Evolutionary conservation across 37 sponge, comb jelly and placozoan species (phyloP).

Genomic region (Spongilla lacustris): DNA sequence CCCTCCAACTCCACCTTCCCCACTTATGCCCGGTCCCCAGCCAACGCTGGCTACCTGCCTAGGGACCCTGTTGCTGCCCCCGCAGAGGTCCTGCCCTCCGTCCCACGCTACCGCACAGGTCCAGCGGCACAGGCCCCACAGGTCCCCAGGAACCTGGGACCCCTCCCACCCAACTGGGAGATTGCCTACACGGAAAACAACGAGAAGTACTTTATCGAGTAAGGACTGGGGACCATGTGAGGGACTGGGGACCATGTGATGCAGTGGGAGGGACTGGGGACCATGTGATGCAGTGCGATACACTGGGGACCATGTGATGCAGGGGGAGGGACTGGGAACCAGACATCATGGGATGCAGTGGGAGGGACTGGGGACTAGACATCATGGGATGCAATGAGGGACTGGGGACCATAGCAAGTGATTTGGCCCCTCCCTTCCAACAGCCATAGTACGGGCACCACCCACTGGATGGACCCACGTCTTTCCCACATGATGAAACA

Average conservation of each 20-base stretch:
- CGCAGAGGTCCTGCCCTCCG: background rate
- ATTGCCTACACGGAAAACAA: conserved; percentile 93
- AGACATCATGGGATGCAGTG: too few species aligned
- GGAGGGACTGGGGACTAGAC: too few species aligned
- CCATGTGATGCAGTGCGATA: too few species aligned
- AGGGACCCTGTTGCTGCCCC: too few species aligned
- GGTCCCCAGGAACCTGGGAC: conserved; percentile 75
- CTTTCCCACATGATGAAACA: conserved; percentile 76
- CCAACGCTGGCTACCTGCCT: conserved; percentile 43
- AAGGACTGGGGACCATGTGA: conserved; percentile 24
- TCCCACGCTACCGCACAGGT: background rate
- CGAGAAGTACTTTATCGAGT: conserved; percentile 98
- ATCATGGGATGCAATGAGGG: too few species aligned
- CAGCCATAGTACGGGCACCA: conserved; percentile 96
- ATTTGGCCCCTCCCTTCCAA: background rate
- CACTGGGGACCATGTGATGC: too few species aligned
- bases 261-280: too few species aligned
- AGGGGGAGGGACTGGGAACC: too few species aligned
- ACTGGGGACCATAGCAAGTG: too few species aligned
- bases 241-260: too few species aligned
- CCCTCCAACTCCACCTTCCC: conserved; percentile 30
- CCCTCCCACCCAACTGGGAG: conserved; percentile 96
- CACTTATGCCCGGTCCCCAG: conserved; percentile 51
- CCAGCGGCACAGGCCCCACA: background rate
- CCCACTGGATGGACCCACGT: conserved; percentile 97